Base-by-base conservation (phyloP, 2,888 invertebrate species). In the Artemia sinica region DNA sequence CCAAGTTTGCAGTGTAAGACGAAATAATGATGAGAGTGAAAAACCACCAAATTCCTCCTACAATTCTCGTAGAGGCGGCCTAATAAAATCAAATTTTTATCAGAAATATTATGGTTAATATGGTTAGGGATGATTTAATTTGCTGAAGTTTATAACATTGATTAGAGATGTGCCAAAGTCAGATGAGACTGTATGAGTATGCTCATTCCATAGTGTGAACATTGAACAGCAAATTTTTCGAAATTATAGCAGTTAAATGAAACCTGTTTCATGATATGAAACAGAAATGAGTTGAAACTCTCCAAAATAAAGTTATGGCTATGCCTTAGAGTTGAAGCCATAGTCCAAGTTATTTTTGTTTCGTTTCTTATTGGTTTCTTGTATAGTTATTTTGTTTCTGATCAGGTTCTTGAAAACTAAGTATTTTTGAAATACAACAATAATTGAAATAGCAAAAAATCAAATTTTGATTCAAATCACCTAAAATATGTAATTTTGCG, bases 1-100 rank as follows among this genome's bases (percentile, higher is more conserved):
- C 97, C 75, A 98, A 81, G 80, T 95, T 95, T 13, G 97, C 97
- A 8, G 97, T 98, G 81, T 97, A 97, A 8, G 97, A 96, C 0
- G 95, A 94, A 72, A 97, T 91, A 77, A 97, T 94, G 77, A 98
- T 97, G 63, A 98, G 83, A 0, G 96, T 97, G 80, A 98, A 98
- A 81, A 98, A 97, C 95, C 97, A 98, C 97, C 97, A 98, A 74
- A 92, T 91, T 0, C 90, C 94, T 11, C 95, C 94, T 8, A 97
- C 94, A 72, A 97, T 91, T 69, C 97, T 82, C 0, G 97, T 97
- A 8, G 91, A 91, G 3, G 90, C 89, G 4, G 91, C 90, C 90
- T 91, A 49, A n/a, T 13, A 18, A 48, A 8, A 49, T 8, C 28
- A 67, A 67, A 41, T n/a, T 41, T 12, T 28, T 12, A 6, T 13